Conservation (phyloP, 2,113 vertebrate genomes). For the Antidorcas marsupialis region DNA sequence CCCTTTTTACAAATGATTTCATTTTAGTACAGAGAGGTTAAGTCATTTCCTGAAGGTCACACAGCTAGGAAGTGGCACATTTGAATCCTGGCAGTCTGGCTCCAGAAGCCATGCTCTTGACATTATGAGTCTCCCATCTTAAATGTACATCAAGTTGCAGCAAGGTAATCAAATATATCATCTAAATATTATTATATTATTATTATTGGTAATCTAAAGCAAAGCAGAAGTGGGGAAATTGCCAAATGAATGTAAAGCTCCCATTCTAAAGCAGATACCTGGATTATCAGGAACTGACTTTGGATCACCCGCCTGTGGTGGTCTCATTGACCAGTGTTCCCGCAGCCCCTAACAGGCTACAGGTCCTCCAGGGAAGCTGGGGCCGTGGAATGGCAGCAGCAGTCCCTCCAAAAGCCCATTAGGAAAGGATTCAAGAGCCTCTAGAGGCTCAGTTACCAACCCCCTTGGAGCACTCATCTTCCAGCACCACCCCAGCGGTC, state of each 20-base stretch:
- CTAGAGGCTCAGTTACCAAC: background rate
- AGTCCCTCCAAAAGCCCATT: background rate
- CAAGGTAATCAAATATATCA: background rate
- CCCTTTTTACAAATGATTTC: background rate
- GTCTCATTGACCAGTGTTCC: background rate
- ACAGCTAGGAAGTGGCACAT: background rate
- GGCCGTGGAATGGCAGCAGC: background rate
- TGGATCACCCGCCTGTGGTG: background rate
- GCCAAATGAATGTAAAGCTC: background rate
- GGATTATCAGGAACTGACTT: background rate
- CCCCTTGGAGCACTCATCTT: background rate
- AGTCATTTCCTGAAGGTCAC: background rate
- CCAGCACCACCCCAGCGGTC: background rate
- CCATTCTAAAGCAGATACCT: background rate
- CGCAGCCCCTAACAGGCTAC: background rate
- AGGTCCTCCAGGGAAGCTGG: background rate
- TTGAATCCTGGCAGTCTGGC: background rate
- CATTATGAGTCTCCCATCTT: background rate
- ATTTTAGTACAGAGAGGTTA: constrained; percentile 21
- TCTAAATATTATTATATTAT: background rate
- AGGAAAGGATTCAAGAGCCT: background rate
- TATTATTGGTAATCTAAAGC: background rate
- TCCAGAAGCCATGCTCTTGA: background rate
- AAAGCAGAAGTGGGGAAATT: background rate
- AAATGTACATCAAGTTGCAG: background rate